Base-by-base conservation (phyloP, 2,797 vertebrate genomes). In the Huso huso region DNA sequence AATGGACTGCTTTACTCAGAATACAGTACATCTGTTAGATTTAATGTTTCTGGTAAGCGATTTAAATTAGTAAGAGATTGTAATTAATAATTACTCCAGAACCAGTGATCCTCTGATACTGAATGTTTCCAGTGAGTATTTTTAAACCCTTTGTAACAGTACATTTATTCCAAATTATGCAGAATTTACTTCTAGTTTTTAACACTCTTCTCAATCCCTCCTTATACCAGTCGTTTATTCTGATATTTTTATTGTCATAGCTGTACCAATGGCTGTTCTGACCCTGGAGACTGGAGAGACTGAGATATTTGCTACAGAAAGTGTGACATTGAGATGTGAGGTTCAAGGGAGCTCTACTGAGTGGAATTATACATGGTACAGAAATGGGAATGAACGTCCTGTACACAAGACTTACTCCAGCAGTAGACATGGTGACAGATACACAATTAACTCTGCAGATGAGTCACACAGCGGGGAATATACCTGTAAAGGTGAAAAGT, bases 311-410 rank as follows among this genome's bases (percentile, higher is more conserved):
- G 76, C 77, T 64, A 83, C 85, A 0, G 81, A 87, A 64, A 85
- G 63, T 62, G 72, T 90, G 65, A 51, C 61, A 23, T 82, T 90
- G n/a, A 48, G 18, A 11, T 90, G 89, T 79, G 52, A 72, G 4
- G 76, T 89, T 51, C 3, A 61, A 7, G 64, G 55, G 1, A 73
- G 6, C 61, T 0, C 1, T 0, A 1, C 72, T 37, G 37, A 0
- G 0, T 90, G 88, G 88, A 81, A 81, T 74, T 89, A 80, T 75
- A 81, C 77, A 49, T 90, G 89, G 89, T 82, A 58, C 11, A 78
- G 61, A 74, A 80, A 68, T 0, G 48, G 0, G 0, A 0, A 4
- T 0, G 0, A 0, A 13, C 65, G 75, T 0, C 0, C 2, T 4
- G 1, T 1, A 6, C 0, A 3, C 0, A 7, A 57, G 12, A 58